Base-by-base conservation (phyloP, 1,140 invertebrate species). In the Lethocerus indicus region DNA sequence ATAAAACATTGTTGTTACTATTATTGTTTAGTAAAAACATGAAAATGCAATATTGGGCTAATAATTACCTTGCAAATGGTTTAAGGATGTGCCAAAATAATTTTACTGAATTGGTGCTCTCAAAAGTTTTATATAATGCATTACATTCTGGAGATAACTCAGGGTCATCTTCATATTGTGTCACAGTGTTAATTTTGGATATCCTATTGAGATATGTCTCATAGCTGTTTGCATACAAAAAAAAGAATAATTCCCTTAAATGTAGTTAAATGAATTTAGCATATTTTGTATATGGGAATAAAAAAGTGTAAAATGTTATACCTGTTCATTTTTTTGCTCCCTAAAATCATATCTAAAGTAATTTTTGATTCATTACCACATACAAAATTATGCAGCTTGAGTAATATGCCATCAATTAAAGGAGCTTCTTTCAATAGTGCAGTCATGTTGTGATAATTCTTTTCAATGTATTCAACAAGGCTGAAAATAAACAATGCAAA, bases 41-140 rank as follows among this genome's bases (percentile, higher is more conserved):
- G n/a, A n/a, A n/a, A n/a, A n/a, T n/a, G n/a, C n/a, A n/a, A n/a
- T n/a, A n/a, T n/a, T n/a, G n/a, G n/a, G n/a, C n/a, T n/a, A n/a
- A n/a, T n/a, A n/a, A n/a, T n/a, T 46, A 56, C 57, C 53, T 56
- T 16, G 55, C 36, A 39, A 52, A 55, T 26, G 57, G 57, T 35
- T 58, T 58, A 20, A 56, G 36, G 23, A 54, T 49, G 21, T 37
- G 35, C 57, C 57, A 58, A 3, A 56, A 21, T 12, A 46, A 41
- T 39, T 37, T 28, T 7, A 54, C 24, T 20, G 28, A 14, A 5
- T 49, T 43, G 20, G 36, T 44, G 9, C 44, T 46, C 50, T 57
- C 51, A 1, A 57, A 39, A 21, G 45, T 42, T 48, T 54, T 36
- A 41, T 50, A 57, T n/a, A 56, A n/a, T 37, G 13, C 25, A 48